Percentiles rank a stretch among this genome's conserved stretches.
These are phyloP conservation scores for Erethizon dorsatum DNA, from an alignment of 2,797 vertebrate genomes.

Conservation along the genomic window DNA sequence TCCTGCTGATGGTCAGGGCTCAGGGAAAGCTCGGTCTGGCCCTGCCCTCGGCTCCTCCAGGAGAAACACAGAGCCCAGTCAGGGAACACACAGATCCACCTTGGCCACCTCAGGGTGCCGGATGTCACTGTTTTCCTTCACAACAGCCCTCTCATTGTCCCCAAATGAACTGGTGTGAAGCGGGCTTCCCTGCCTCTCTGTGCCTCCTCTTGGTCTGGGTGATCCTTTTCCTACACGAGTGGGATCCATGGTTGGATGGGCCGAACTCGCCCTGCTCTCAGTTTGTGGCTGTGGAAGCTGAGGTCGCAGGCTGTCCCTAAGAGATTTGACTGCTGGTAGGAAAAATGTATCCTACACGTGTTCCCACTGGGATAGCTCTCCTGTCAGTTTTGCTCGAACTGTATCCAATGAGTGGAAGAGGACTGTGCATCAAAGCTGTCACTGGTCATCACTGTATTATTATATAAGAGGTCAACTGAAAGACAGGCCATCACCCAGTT, in stretches of 20 bases:
- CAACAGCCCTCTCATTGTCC: not conserved
- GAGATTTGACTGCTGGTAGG: no score
- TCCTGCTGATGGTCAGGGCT: no score
- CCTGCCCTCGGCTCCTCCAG: no score
- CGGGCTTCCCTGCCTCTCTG: not conserved
- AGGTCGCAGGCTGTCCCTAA: no score
- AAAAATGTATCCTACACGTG: no score
- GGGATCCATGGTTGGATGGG: fast-evolving
- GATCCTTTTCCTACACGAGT: not conserved
- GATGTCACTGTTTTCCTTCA: not conserved
- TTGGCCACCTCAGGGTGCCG: fast-evolving
- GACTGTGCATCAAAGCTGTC: not conserved
- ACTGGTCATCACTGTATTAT: no score
- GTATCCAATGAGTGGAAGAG: fast-evolving
- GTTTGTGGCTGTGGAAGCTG: not conserved
- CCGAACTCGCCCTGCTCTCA: not conserved
- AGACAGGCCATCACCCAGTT: not conserved
- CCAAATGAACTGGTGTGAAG: fast-evolving
- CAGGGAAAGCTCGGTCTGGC: no score
- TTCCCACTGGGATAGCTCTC: not conserved
- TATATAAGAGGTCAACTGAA: not conserved
- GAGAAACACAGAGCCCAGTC: fast-evolving
- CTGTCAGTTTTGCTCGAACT: not conserved
- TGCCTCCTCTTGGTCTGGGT: not conserved
- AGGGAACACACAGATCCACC: fast-evolving